Evolutionary conservation across 2,113 vertebrate genomes (phyloP), one percentile per base, ranked within the genome.

Genomic region (Sorex araneus): DNA sequence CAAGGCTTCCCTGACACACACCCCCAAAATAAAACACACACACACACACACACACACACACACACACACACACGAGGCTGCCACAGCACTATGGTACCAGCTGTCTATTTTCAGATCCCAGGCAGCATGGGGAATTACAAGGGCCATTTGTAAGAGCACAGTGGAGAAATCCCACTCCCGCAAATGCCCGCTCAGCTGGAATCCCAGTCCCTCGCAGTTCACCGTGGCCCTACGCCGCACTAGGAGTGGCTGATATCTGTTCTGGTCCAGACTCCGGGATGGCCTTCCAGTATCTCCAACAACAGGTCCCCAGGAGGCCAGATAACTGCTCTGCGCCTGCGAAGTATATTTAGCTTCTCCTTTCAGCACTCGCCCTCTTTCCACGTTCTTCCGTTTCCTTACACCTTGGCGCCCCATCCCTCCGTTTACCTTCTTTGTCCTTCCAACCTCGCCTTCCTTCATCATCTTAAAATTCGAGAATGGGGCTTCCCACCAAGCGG

Each of bases 341-440:
- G 75, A 93, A 66, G 82, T 87, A 67, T 90, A 95, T 93, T 95
- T 90, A 92, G 88, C 64, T 18, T 82, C 76, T 76, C 75, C 34
- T 88, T 87, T 79, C 86, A 86, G 76, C 45, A 86, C 47, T 47
- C 57, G 27, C 75, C 82, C 85, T 86, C 93, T 84, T 87, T 90
- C 93, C 74, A 73, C 87, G 67, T 77, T 87, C 94, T 90, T 63
- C 88, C 67, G 87, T 74, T 91, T 84, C 85, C 47, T 82, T 64
- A 23, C 36, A 32, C 74, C 69, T 93, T 75, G 78, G 73, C 7
- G 86, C 36, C 67, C 28, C 36, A 74, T 66, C 69, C 43, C 75
- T 82, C 73, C 71, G 8, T 67, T 90, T 84, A 78, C 69, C 57
- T 89, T 27, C 74, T 88, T 47, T 64, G 84, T 45, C 50, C 30